Evolutionary conservation across 2,113 vertebrate species (phyloP).

Genomic region (Saimiri boliviensis): DNA sequence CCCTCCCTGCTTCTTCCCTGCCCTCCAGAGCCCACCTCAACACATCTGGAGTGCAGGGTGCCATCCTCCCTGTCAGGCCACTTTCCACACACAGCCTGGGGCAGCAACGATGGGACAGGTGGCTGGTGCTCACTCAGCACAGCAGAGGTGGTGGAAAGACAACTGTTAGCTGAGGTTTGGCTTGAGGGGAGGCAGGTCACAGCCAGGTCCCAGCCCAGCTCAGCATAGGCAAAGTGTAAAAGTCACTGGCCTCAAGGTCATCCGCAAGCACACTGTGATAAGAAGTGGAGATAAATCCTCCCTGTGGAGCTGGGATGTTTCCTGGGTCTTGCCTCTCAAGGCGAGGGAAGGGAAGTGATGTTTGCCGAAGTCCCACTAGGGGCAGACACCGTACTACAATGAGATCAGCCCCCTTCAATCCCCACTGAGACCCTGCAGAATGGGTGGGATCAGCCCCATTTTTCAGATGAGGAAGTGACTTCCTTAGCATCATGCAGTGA

Average conservation of each 20-base stretch:
- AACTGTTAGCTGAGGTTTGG: neutral
- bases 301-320: neutral
- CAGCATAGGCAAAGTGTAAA: neutral
- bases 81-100: neutral
- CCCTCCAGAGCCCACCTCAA: neutral
- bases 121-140: neutral
- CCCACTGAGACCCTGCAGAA: neutral
- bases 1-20: neutral
- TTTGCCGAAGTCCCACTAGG: neutral
- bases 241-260: slow-evolving; percentile 29
- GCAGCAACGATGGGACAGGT: neutral
- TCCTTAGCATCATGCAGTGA: neutral
- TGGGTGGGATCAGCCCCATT: no score
- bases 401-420: neutral
- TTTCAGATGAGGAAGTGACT: neutral
- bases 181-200: neutral
- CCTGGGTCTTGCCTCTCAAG: neutral
- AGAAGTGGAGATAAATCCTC: neutral
- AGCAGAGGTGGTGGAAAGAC: neutral
- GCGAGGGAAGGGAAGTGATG: neutral
- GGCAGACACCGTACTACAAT: neutral
- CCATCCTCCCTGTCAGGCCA: no score
- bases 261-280: slow-evolving; percentile 2
- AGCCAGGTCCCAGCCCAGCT: neutral
- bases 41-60: neutral